These are phyloP conservation scores for Spisula solida DNA, from an alignment of 2,888 invertebrate species.

Conservation along the genomic window DNA sequence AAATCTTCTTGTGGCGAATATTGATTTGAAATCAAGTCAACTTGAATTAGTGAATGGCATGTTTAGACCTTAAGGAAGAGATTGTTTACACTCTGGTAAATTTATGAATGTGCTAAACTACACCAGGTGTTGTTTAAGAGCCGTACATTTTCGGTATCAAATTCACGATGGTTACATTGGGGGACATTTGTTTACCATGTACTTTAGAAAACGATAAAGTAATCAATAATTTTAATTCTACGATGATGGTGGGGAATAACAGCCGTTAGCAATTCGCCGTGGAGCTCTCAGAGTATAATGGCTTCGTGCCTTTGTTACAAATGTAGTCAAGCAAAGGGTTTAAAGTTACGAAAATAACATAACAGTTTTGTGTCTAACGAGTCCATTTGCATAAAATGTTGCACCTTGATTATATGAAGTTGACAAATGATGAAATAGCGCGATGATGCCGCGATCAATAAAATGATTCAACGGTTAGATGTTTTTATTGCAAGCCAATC, in stretches of 20 bases:
- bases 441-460: conserved; percentile 50
- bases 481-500: conserved; percentile 47
- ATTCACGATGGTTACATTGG: conserved; percentile 35
- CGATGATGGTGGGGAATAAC: neutral
- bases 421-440: conserved; percentile 23
- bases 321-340: conserved; percentile 33
- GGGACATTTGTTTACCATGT: conserved; percentile 4
- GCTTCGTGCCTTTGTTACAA: conserved; percentile 34
- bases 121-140: conserved; percentile 59
- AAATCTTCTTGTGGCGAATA: conserved; percentile 30
- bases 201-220: conserved; percentile 5
- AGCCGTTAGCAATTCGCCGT: neutral
- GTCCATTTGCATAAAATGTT: conserved; percentile 46
- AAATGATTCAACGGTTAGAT: conserved; percentile 54
- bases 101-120: conserved; percentile 69
- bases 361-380: conserved; percentile 54
- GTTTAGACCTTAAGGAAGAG: conserved; percentile 57
- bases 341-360: conserved; percentile 53
- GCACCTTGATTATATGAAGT: conserved; percentile 24
- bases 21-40: conserved; percentile 51
- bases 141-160: conserved; percentile 53
- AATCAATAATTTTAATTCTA: conserved; percentile 14
- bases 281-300: neutral
- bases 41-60: conserved; percentile 53
- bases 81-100: conserved; percentile 63